phyloP scores from a whole-genome alignment of 2,888 invertebrate genomes.

The Formica aserva region DNA sequence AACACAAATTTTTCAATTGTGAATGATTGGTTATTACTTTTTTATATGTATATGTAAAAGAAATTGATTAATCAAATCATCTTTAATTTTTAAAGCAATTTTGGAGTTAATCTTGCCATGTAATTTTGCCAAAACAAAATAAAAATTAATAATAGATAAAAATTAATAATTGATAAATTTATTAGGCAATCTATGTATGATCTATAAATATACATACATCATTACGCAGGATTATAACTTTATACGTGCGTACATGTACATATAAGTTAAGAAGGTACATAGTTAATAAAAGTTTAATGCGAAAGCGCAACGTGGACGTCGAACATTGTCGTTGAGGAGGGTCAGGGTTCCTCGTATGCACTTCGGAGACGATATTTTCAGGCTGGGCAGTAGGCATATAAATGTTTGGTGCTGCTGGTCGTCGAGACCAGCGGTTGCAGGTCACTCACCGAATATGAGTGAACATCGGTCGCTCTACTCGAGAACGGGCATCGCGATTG shows the following conservation, averaged over 20 bases:
- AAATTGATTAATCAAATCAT: background rate
- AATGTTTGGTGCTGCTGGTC: constrained; percentile 81
- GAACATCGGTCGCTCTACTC: constrained; percentile 59
- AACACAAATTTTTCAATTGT: too few species aligned
- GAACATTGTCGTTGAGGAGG: constrained; percentile 78
- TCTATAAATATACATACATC: background rate
- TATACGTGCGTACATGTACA: background rate
- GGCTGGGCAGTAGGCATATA: constrained; percentile 80
- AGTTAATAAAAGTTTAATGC: constrained; percentile 18
- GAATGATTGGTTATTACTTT: background rate
- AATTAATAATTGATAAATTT: background rate
- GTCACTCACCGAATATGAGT: constrained; percentile 85
- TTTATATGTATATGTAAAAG: background rate
- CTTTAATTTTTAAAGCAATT: background rate
- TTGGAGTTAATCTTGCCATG: background rate
- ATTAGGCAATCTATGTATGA: background rate
- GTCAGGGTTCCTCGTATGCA: constrained; percentile 77
- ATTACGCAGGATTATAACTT: background rate
- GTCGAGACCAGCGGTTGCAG: constrained; percentile 78
- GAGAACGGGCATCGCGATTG: constrained; percentile 52
- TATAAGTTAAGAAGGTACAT: background rate
- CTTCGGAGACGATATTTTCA: constrained; percentile 81
- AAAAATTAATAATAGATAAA: background rate
- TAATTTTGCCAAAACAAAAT: background rate
- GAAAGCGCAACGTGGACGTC: constrained; percentile 40